Evolutionary conservation across 2,888 invertebrate species (phyloP), one percentile per base, ranked within the genome.

Genomic region (Tetramorium bicarinatum): DNA sequence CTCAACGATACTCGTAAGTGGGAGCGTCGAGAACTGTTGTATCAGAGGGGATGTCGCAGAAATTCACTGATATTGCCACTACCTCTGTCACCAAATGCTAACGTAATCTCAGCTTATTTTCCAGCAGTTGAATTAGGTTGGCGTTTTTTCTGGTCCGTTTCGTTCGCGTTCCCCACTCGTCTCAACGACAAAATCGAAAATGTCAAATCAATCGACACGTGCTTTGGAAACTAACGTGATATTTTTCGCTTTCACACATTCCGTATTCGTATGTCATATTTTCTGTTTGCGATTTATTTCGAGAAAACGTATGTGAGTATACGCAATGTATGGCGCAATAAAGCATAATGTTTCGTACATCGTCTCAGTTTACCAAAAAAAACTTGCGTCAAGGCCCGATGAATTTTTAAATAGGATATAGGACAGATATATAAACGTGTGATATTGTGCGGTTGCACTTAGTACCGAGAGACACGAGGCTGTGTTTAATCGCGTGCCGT

Each of bases 51-150:
- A 25, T 29, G 25, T 83, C 69, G n/a, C 67, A 82, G 61, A 79
- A 83, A 79, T 83, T 83, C 88, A 62, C 52, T 61, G 88, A 87
- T 88, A 88, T 83, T 79, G 59, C 61, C 77, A 25, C 13, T 38
- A 29, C 18, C 21, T 49, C 77, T 54, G 47, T 34, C 54, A n/a
- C 21, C 54, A 29, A 13, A 44, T 64, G 62, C 61, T 77, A 62
- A 82, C 66, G 52, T 47, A 47, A 69, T 66, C 82, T 52, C 34
- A n/a, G 11, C 71, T 62, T 52, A 61, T 61, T 83, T 25, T 71
- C 61, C 29, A n/a, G 21, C 3, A 13, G 18, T 80, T 59, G 59
- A 41, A 18, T 56, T 38, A 72, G 34, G 13, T 72, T n/a, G 59
- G 34, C 59, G 13, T 76, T 69, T 75, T 25, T 38, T 25, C 15